Conservation (phyloP, 2,888 invertebrate genomes). For the Hyppa rectilinea region DNA sequence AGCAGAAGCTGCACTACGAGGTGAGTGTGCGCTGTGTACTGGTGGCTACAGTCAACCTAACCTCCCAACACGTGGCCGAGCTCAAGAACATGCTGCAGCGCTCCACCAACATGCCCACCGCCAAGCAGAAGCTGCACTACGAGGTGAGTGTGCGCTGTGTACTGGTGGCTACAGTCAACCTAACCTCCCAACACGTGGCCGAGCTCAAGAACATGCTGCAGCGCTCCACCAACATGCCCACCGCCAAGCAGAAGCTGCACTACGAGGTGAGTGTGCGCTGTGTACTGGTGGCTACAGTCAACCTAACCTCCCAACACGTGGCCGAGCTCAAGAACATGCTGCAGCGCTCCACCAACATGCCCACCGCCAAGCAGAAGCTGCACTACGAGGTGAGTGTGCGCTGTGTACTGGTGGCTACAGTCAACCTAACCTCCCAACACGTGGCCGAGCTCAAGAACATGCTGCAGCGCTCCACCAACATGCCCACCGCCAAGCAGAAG, state of each 20-base stretch:
- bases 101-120: constrained; percentile 98
- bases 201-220: constrained; percentile 96
- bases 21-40: constrained; percentile 73
- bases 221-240: constrained; percentile 97
- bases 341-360: constrained; percentile 97
- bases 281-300: not conserved
- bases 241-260: constrained; percentile 98
- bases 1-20: constrained; percentile 99
- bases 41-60: not conserved
- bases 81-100: constrained; percentile 97
- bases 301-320: too few relatives aligned
- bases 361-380: constrained; percentile 99
- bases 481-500: constrained; percentile 99
- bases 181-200: too few relatives aligned
- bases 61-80: too few relatives aligned
- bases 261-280: constrained; percentile 92
- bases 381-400: constrained; percentile 93
- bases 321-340: constrained; percentile 96
- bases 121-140: constrained; percentile 98
- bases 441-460: constrained; percentile 97
- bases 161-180: not conserved
- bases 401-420: not conserved
- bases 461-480: constrained; percentile 96
- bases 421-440: too few relatives aligned
- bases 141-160: constrained; percentile 89